Conservation (phyloP, 2,888 invertebrate genomes). For the Stenotaenia linearis region DNA sequence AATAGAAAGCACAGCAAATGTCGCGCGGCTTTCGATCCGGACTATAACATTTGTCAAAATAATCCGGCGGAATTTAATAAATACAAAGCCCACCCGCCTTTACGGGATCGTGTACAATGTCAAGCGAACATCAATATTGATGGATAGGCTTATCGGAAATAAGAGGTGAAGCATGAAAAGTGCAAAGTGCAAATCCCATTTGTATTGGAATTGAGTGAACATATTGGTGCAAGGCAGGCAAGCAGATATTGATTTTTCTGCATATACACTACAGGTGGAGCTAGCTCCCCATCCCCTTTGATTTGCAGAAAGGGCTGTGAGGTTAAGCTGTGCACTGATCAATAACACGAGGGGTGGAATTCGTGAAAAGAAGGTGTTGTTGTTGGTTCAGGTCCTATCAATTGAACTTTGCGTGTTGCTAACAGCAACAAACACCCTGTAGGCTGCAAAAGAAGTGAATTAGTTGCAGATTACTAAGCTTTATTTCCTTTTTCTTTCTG, state of each 20-base stretch:
- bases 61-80: not conserved
- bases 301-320: conserved; percentile 21
- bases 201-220: conserved; percentile 21
- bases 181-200: conserved; percentile 21
- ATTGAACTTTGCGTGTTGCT: conserved; percentile 14
- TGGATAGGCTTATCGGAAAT: conserved; percentile 3
- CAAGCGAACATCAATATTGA: conserved; percentile 11
- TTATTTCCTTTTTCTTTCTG: no score
- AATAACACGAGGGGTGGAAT: conserved; percentile 10
- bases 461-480: not conserved
- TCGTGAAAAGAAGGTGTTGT: conserved; percentile 15
- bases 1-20: no score
- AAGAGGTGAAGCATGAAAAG: not conserved
- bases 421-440: not conserved
- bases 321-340: conserved; percentile 10
- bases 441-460: not conserved
- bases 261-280: conserved; percentile 16
- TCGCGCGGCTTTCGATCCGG: no score
- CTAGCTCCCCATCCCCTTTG: not conserved
- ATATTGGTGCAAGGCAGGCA: not conserved
- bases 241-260: conserved; percentile 5
- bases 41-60: not conserved
- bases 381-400: conserved; percentile 1
- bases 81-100: not conserved
- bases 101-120: not conserved